Evolutionary conservation across 2,113 vertebrate genomes (phyloP).

Genomic region (Passer domesticus): DNA sequence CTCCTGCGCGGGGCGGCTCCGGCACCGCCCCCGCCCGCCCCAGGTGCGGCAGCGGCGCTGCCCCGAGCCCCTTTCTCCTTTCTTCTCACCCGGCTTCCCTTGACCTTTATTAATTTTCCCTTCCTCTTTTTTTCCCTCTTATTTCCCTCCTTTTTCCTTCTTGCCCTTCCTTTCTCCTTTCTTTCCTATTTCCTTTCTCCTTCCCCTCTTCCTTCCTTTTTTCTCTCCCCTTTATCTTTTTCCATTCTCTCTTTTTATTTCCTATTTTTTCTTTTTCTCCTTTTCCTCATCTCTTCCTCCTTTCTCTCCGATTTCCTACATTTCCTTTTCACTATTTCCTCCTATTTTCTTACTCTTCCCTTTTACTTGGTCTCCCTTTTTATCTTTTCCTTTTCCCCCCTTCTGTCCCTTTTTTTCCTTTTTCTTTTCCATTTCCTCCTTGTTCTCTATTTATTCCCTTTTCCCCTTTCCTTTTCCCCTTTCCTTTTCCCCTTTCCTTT

Average conservation of each 20-base stretch:
- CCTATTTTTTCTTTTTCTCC: accelerated
- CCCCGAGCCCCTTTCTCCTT: no score
- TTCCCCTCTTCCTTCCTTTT: neutral
- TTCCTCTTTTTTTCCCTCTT: accelerated
- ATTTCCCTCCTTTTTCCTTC: neutral
- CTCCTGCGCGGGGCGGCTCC: neutral
- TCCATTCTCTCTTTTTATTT: neutral
- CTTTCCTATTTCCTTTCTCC: neutral
- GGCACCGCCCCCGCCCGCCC: neutral
- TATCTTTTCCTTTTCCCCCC: neutral
- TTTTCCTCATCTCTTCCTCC: accelerated
- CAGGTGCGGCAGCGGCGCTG: neutral
- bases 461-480: neutral
- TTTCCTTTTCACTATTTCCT: neutral
- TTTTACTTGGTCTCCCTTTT: neutral
- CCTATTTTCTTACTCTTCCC: neutral
- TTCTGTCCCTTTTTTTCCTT: accelerated
- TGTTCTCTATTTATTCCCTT: neutral
- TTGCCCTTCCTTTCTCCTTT: neutral
- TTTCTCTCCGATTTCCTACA: neutral
- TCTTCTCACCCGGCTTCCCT: accelerated
- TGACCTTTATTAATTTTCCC: accelerated
- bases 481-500: neutral
- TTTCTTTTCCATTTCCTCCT: neutral
- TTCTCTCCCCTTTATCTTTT: neutral